Evolutionary conservation across 1,140 invertebrate species (phyloP), one percentile per base, ranked within the genome.

Genomic region (Nasonia giraulti): DNA sequence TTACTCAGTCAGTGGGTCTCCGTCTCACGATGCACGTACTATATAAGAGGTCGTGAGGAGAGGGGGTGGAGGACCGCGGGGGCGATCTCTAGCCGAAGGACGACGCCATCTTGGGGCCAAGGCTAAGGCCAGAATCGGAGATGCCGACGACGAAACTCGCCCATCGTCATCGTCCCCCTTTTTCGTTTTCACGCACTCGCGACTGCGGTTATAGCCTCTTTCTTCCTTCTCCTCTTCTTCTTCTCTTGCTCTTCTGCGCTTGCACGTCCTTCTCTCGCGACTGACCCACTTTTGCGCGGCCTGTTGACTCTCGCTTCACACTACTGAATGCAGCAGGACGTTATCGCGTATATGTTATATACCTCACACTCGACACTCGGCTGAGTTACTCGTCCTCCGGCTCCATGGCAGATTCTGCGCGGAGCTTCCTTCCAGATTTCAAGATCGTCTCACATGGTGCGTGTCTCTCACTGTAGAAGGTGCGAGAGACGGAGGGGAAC

Each of bases 31-130:
- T 75, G n/a, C 44, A 68, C 37, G 33, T 14, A n/a, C n/a, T n/a
- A n/a, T n/a, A 62, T 62, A 27, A 27, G 27, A 27, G 27, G 27
- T 27, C 55, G 55, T 0, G 17, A 14, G 11, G 23, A 23, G 23
- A 23, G 23, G 31, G 68, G 27, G 20, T 27, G 31, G 5, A 44
- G 84, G 27, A 77, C 31, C 62, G 62, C 12, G 27, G 27, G 84
- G 74, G 11, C 73, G 80, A 62, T 40, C 69, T 37, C 85, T 83
- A 82, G 68, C 80, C 85, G 47, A 86, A 86, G 85, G 85, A 82
- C 84, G 84, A 77, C 85, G 85, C 85, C 85, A 86, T 86, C 3
- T 86, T 86, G 76, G 37, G 50, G 14, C 44, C 76, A 83, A 82
- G 80, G 85, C 85, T 55, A 76, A 78, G 80, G 55, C 23, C 78